Evolutionary conservation across 2,113 vertebrate species (phyloP).

Genomic region (Apteryx mantelli): DNA sequence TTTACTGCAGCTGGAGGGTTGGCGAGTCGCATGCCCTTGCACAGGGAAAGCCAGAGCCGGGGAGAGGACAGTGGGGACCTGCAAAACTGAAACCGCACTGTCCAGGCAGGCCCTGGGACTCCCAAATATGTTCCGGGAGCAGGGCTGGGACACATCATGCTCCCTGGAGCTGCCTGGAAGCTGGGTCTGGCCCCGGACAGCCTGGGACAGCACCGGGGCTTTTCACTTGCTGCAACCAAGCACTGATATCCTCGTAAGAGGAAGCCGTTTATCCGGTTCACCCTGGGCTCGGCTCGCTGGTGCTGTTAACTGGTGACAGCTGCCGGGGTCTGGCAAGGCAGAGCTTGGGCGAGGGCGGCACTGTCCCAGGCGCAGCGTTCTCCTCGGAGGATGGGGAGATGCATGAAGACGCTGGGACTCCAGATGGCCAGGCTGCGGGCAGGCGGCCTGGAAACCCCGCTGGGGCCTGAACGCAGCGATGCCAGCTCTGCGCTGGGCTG

Average conservation of each 20-base stretch:
- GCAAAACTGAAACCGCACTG: accelerated
- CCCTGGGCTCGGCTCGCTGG: accelerated
- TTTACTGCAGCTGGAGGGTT: accelerated
- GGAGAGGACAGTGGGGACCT: background rate
- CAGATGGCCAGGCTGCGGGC: background rate
- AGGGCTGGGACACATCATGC: accelerated
- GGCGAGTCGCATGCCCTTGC: accelerated
- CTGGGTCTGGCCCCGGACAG: background rate
- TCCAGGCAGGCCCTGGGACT: accelerated
- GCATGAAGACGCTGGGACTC: background rate
- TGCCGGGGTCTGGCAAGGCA: too few relatives aligned
- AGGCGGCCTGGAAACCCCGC: background rate
- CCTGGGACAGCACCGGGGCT: accelerated
- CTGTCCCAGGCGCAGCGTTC: too few relatives aligned
- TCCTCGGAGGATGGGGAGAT: accelerated
- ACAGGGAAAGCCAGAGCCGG: accelerated
- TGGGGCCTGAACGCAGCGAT: accelerated
- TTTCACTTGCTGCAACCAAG: background rate
- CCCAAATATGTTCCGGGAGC: accelerated
- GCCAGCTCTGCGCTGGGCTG: background rate
- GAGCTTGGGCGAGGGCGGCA: background rate
- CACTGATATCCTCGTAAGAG: background rate
- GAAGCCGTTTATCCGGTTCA: background rate
- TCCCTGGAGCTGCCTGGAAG: background rate
- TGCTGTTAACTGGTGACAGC: background rate